Evolutionary conservation across 2,797 vertebrate genomes (phyloP), one percentile per base, ranked within the genome.

Genomic region (Sebastes kiyomatsui): DNA sequence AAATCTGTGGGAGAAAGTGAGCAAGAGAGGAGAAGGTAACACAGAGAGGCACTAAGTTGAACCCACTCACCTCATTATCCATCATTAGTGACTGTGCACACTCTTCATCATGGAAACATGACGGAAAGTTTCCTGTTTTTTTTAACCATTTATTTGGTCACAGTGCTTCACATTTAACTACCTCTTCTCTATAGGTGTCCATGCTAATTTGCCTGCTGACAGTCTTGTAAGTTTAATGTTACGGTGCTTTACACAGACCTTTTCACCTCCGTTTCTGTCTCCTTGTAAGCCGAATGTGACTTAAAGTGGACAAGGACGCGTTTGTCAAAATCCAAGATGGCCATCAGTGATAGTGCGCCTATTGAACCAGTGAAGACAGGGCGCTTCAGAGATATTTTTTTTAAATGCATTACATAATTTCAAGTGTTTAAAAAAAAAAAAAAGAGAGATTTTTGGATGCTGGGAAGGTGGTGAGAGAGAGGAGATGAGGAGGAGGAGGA

Each of bases 351-450:
- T 77, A 79, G 67, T 64, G 68, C 13, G 12, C 13, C 60, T 52
- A 72, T 77, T 77, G 58, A 85, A 67, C 60, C 28, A 4, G n/a
- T 46, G 69, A 77, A 76, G 67, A 91, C 85, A 88, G 82, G 66
- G 38, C 1, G 67, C 60, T 68, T 81, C 32, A 84, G 35, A 65
- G 68, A 67, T 77, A 65, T 30, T 5, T 55, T 20, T 65, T 84
- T 67, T 75, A 66, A 38, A 62, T 5, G 14, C 49, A 82, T 90
- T 91, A 90, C 84, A 90, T 93, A 86, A 91, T 92, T 84, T 87
- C 12, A 75, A 74, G 60, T 75, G 67, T 75, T 67, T 27, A 54
- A 82, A 87, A 67, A 86, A 86, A 28, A 28, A 55, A 54, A 16
- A 49, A 54, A 38, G 33, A 16, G 16, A 42, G 33, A 25, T 65